Conservation (phyloP, 2,113 vertebrate species). For the Ageneiosus marmoratus region DNA sequence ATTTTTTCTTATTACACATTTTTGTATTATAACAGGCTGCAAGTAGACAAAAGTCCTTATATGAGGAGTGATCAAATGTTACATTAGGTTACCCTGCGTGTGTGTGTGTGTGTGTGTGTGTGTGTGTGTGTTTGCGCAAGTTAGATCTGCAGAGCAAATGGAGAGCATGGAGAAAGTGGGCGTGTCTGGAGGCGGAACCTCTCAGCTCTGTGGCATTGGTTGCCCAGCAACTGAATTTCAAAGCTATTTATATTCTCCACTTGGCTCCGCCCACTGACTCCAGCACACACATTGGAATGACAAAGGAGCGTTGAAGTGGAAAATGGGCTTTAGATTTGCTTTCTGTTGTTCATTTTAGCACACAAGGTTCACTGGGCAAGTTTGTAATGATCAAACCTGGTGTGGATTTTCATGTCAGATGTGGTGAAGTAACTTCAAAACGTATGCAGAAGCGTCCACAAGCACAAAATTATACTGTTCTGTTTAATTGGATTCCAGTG, state of each 20-base stretch:
- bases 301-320: constrained; percentile 58
- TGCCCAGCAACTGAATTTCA: constrained; percentile 79
- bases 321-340: constrained; percentile 45
- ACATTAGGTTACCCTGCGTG: neutral
- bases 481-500: neutral
- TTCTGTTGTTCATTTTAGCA: neutral
- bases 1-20: neutral
- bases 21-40: neutral
- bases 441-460: neutral
- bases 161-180: constrained; percentile 75
- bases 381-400: neutral
- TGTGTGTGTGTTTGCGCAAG: neutral
- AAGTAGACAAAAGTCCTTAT: neutral
- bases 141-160: constrained; percentile 66
- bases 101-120: constrained; percentile 1
- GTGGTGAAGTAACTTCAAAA: neutral
- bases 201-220: constrained; percentile 79
- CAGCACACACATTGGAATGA: constrained; percentile 28
- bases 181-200: constrained; percentile 76
- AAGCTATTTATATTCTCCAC: constrained; percentile 77
- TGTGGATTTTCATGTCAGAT: neutral
- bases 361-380: neutral
- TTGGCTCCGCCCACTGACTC: constrained; percentile 66
- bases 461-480: neutral
- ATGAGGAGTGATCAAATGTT: neutral